Evolutionary conservation across 2,113 vertebrate species (phyloP).

Genomic region (Aptenodytes patagonicus): DNA sequence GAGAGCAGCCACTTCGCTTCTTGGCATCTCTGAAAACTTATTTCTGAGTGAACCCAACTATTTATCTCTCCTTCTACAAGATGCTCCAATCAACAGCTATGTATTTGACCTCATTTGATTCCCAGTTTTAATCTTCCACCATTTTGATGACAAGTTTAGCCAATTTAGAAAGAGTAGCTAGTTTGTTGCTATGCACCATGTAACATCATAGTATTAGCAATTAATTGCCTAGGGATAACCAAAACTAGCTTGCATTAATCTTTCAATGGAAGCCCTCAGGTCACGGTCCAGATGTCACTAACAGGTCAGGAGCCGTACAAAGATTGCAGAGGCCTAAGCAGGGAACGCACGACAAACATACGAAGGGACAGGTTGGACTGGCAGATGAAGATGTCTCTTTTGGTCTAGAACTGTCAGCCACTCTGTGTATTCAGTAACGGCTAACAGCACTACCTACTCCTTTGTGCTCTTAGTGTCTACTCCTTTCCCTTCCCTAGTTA

Average conservation of each 20-base stretch:
- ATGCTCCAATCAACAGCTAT: background rate
- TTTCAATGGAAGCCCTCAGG: background rate
- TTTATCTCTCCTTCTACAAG: background rate
- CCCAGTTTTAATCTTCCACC: background rate
- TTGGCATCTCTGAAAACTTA: background rate
- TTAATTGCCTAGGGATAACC: background rate
- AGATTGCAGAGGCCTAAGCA: background rate
- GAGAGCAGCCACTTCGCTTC: background rate
- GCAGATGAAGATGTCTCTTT: background rate
- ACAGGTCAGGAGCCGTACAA: fast-evolving
- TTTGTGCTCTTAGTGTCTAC: background rate
- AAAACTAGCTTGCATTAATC: background rate
- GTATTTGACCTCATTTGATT: background rate
- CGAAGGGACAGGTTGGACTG: background rate
- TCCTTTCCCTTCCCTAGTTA: background rate
- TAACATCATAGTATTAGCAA: background rate
- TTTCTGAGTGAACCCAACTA: background rate
- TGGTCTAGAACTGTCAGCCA: background rate
- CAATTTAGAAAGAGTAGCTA: background rate
- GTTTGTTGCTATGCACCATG: background rate
- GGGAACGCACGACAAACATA: fast-evolving
- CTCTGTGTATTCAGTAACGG: background rate
- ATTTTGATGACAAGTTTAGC: background rate
- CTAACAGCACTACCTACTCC: background rate
- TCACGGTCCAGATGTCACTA: background rate